Conservation (phyloP, 1,140 invertebrate species). For the Euura lappo region DNA sequence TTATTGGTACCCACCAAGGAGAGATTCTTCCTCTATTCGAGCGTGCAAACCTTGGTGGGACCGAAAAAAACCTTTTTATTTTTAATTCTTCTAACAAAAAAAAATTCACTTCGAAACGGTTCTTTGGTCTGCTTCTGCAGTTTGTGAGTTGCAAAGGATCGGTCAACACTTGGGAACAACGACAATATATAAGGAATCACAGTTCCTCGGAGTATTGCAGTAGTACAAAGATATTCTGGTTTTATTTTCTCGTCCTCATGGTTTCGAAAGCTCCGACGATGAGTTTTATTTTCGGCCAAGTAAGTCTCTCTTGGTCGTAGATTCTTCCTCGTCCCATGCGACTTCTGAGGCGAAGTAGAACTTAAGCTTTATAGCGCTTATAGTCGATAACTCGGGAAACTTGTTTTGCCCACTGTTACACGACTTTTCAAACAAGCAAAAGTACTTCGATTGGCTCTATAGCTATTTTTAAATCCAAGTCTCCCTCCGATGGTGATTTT, state of each 20-base stretch:
- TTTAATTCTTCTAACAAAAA: no score
- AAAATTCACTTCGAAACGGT: background rate
- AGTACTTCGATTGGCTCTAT: no score
- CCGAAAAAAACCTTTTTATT: no score
- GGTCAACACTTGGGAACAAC: background rate
- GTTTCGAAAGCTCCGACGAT: background rate
- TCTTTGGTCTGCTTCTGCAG: no score
- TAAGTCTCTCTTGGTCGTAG: background rate
- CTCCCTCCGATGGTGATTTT: no score
- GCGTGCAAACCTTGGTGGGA: no score
- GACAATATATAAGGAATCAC: background rate
- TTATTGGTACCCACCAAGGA: no score
- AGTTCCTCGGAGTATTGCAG: background rate
- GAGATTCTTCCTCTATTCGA: no score
- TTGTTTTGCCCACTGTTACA: no score
- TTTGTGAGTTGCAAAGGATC: background rate
- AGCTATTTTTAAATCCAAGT: no score
- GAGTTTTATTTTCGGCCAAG: background rate
- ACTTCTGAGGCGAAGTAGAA: background rate
- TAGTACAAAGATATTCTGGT: background rate
- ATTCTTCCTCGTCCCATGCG: conserved; percentile 5
- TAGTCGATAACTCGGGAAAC: background rate
- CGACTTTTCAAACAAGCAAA: no score
- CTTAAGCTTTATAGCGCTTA: background rate
- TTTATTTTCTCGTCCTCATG: background rate